Evolutionary conservation across 2,113 vertebrate genomes (phyloP).

Genomic region (Talpa occidentalis): DNA sequence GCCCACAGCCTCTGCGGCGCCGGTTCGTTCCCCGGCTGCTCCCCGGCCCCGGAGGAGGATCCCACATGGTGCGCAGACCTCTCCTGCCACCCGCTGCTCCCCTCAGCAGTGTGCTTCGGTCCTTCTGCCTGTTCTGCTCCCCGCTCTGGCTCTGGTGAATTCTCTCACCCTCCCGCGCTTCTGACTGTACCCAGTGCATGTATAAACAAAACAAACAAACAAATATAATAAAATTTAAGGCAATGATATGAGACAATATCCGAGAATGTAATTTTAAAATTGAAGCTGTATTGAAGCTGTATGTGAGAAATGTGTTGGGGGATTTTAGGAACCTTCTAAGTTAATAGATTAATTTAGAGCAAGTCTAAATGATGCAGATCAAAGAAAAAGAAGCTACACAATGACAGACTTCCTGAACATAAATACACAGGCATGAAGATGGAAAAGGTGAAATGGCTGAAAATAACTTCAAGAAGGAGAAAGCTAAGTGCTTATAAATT

Average conservation of each 20-base stretch:
- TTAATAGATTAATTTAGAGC: conserved; percentile 23
- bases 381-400: conserved; percentile 37
- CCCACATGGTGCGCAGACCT: too few species aligned
- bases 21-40: too few species aligned
- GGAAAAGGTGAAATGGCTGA: conserved; percentile 12
- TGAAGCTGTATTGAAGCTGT: conserved; percentile 38
- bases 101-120: too few species aligned
- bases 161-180: too few species aligned
- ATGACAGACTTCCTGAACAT: background rate
- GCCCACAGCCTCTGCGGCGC: too few species aligned
- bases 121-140: too few species aligned
- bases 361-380: background rate
- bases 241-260: background rate
- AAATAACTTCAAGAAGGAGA: conserved; percentile 43
- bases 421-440: background rate
- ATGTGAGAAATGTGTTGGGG: background rate
- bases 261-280: background rate
- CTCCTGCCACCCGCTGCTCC: too few species aligned
- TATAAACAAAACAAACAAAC: too few species aligned
- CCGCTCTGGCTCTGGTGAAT: too few species aligned
- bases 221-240: conserved; percentile 37
- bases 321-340: background rate
- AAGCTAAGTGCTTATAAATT: conserved; percentile 35
- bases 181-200: too few species aligned
- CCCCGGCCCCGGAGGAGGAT: too few species aligned